Conservation (phyloP, 2,888 invertebrate genomes). For the Epistrophe eligans region DNA sequence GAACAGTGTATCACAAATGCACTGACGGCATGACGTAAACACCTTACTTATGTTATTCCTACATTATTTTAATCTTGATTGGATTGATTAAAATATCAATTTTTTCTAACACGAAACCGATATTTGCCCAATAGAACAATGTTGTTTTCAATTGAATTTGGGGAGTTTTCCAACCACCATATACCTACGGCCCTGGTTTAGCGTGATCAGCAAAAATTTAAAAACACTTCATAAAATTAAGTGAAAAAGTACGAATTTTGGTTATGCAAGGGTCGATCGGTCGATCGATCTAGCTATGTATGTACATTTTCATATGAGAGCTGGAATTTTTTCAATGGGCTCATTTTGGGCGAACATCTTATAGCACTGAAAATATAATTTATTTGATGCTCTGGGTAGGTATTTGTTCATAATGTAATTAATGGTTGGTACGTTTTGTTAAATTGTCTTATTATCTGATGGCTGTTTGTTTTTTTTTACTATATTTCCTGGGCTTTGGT, state of each 20-base stretch:
- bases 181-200: slow-evolving; percentile 11
- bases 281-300: not conserved
- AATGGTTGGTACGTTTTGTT: slow-evolving; percentile 23
- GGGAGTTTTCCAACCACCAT: too few species aligned
- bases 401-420: slow-evolving; percentile 46
- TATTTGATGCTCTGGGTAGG: slow-evolving; percentile 41
- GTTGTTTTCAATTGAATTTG: too few species aligned
- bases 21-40: too few species aligned
- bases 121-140: too few species aligned
- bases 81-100: too few species aligned
- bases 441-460: slow-evolving; percentile 21
- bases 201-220: slow-evolving; percentile 24
- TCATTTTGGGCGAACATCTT: slow-evolving; percentile 19
- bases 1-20: too few species aligned
- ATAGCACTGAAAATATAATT: slow-evolving; percentile 52
- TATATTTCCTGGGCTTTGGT: slow-evolving; percentile 5
- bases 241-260: slow-evolving; percentile 32
- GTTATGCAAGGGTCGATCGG: slow-evolving; percentile 26
- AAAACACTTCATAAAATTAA: slow-evolving; percentile 35
- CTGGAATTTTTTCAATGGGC: slow-evolving; percentile 44
- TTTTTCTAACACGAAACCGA: too few species aligned
- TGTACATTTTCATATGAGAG: slow-evolving; percentile 26
- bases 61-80: too few species aligned
- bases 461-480: not conserved
- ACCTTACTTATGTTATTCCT: too few species aligned